A percentile compares a stretch with the other conserved stretches of the same genome.
phyloP scores from a whole-genome alignment of 2,888 invertebrate species.

The Troglohyphantes excavatus region DNA sequence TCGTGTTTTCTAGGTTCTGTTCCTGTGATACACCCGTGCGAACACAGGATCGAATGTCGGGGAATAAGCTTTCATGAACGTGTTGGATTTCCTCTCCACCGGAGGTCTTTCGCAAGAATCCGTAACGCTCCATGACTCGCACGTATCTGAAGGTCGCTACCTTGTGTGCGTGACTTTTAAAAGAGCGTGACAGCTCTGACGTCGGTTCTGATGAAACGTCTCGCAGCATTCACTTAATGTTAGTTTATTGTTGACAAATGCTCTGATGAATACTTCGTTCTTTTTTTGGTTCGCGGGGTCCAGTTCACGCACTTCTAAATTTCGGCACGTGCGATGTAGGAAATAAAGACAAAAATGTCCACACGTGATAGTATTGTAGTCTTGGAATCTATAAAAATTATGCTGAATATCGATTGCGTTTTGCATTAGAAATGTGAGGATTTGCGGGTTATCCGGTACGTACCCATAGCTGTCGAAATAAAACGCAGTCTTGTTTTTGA shows the following conservation, averaged over 20 bases:
- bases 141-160: background rate
- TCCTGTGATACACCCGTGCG: background rate
- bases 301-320: background rate
- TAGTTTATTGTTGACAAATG: background rate
- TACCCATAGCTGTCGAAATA: constrained; percentile 61
- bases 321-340: background rate
- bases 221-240: background rate
- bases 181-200: no score
- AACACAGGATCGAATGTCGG: background rate
- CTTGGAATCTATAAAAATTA: background rate
- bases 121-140: constrained; percentile 19
- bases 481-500: background rate
- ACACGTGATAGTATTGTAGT: background rate
- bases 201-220: no score
- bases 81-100: background rate
- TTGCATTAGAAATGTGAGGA: constrained; percentile 12
- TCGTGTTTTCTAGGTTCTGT: background rate
- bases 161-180: no score
- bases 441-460: background rate
- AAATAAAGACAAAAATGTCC: constrained; percentile 53
- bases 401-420: background rate
- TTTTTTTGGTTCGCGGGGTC: background rate
- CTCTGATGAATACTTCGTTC: background rate
- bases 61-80: background rate
- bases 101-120: background rate